Base-by-base conservation (phyloP, 2,888 invertebrate species). In the Phaonia tiefii region DNA sequence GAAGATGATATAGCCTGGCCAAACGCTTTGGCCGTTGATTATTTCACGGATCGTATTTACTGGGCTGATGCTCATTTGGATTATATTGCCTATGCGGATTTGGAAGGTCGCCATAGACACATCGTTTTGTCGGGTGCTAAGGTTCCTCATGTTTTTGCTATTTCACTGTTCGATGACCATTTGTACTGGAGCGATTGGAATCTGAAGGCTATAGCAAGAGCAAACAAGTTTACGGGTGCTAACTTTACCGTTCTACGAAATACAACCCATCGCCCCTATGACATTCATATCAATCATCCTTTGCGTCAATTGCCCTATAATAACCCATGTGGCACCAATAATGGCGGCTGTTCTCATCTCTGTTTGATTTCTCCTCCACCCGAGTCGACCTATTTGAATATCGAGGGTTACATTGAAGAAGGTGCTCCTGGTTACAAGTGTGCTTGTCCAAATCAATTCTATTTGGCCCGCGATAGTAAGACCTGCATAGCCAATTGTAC, bases 171-270 rank as follows among this genome's bases (percentile, higher is more conserved):
- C 89, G 99, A 99, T 87, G 98, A 99, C 86, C 95, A 93, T 85
- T 93, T 97, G 20, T 99, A 95, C 91, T 99, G 99, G 98, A 97
- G 98, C 0, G 99, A 99, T 89, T 99, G 99, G 99, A 99, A 99
- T 89, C 91, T 97, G 66, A 98, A 98, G 89, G 96, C 96, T 0
- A 96, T 99, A 71, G 94, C 95, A 84, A 94, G 95, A 85, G 98
- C 98, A 0, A 95, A 98, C 87, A 99, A 99, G 90, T 98, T 97
- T 90, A 96, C 96, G 0, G 96, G 96, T 26, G 93, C 93, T 83
- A 93, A 96, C 85, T 91, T 96, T 71, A 93, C 92, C 66, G 91
- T 95, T 1, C 91, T 99, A 1, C 91, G 97, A 69, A 98, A 98
- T 86, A 97, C 97, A 0, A 98, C 98, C 0, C 99, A 99, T 89